phyloP scores from a whole-genome alignment of 1,140 invertebrate genomes.

The Coptotermes formosanus region DNA sequence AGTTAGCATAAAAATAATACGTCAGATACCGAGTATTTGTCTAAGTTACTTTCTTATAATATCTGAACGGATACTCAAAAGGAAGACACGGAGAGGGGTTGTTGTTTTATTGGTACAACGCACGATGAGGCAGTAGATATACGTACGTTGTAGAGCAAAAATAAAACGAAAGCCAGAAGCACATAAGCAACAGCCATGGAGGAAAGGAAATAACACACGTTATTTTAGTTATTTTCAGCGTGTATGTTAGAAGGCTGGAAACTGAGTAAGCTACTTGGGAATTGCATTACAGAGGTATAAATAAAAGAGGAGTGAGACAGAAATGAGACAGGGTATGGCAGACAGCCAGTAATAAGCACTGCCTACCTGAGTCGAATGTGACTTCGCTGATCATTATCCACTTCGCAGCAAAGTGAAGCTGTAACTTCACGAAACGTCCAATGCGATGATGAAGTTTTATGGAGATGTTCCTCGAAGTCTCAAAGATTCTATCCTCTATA shows the following conservation, averaged over 20 bases:
- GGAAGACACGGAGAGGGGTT: no score
- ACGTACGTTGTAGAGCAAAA: no score
- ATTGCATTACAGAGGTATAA: neutral
- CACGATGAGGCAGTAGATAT: no score
- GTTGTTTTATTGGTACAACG: no score
- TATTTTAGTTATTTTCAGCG: neutral
- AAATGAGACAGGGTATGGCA: no score
- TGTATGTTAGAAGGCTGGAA: neutral
- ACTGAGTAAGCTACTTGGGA: neutral
- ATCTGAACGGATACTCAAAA: no score
- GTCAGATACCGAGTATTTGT: no score
- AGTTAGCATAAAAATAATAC: no score
- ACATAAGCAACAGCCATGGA: no score
- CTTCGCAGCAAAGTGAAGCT: slow-evolving; percentile 74
- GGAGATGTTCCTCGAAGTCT: slow-evolving; percentile 76
- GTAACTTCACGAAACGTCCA: slow-evolving; percentile 77
- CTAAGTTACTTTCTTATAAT: no score
- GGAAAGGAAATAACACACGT: neutral
- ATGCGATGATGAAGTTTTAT: slow-evolving; percentile 82
- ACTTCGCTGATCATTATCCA: slow-evolving; percentile 92
- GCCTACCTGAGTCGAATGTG: slow-evolving; percentile 73
- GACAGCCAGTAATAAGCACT: neutral
- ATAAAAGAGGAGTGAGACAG: no score
- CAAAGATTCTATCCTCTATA: slow-evolving; percentile 78
- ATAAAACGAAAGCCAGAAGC: no score